Base-by-base conservation (phyloP, 1,140 invertebrate genomes). In the Dreissena polymorpha region DNA sequence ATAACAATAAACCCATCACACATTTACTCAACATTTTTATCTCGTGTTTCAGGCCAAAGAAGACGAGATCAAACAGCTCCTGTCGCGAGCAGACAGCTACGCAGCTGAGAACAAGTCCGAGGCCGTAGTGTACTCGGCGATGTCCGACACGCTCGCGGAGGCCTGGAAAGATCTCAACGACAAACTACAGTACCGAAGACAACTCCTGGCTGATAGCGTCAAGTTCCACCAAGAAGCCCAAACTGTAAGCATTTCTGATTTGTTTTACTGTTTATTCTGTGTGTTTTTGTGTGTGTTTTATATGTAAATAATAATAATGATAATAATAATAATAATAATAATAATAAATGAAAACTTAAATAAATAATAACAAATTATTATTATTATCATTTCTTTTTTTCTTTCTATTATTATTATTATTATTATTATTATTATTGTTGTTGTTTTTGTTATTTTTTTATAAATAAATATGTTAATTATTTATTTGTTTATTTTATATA, bases 121-220 rank as follows among this genome's bases (percentile, higher is more conserved):
- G 86, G 96, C 93, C 78, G 87, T 94, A 73, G 96, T 98, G 23
- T 97, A 98, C 90, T 95, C 96, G 72, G 97, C 97, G 0, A 98
- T 98, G 97, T 97, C 97, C 14, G 96, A 97, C 91, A 97, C 96
- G 23, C 93, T 98, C 51, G 96, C 96, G 63, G 94, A 96, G 85
- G 97, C 97, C 0, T 98, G 97, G 97, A 95, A 95, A 88, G 97
- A 97, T 90, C 95, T 98, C 63, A 96, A 97, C 90, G 94, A 94
- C 71, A 95, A 97, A 89, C 93, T 98, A 80, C 96, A 97, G 88
- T 94, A 95, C 72, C 94, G 97, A 67, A 95, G 96, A 88, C 94
- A 95, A 73, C 95, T 98, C 74, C 93, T 98, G 23, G 95, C 97
- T 88, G 93, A 96, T 67, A 93, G 92, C 68, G 89, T 93, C 25